Base-by-base conservation (phyloP, 2,797 vertebrate species). In the Onychomys torridus region DNA sequence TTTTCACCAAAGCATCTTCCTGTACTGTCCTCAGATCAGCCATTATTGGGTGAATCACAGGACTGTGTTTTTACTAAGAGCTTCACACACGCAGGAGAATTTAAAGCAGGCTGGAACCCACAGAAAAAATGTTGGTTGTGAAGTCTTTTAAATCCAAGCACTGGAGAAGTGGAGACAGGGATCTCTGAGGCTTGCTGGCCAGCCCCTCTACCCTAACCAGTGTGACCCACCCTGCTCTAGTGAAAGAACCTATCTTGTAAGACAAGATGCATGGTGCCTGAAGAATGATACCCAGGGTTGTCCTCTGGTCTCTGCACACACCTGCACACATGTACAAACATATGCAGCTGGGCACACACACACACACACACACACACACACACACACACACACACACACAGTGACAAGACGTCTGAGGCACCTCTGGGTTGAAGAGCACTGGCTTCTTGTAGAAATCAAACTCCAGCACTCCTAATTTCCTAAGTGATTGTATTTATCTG, bases 31-130 rank as follows among this genome's bases (percentile, higher is more conserved):
- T 97, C 96, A 95, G 98, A 96, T 96, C 95, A 97, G 78, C 88
- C 94, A 97, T 96, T 97, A 93, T 97, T 81, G 96, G 88, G 90
- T 97, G 91, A 97, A 97, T 97, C 97, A 94, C 67, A 1, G 78
- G 34, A 94, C 73, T 96, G 97, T 93, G 93, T 94, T 96, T 89
- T 95, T 93, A 83, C 76, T 90, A 89, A 96, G 55, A 90, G 67
- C 34, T 86, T 95, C 95, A 95, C 83, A 93, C 96, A 97, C 61
- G 6, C 52, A 84, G 5, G 32, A 57, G 16, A 37, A 71, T 92
- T 91, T 85, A 79, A 32, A 84, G 78, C 16, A 65, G 49, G 5
- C 63, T 86, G 46, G 63, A n/a, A 67, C 46, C 10, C 32, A 27
- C 65, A 21, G 67, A 27, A 37, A 46, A 69, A 71, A 71, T 34